These are phyloP conservation scores for Paratrypauchen microcephalus DNA, from an alignment of 2,797 vertebrate species.

Conservation along the genomic window DNA sequence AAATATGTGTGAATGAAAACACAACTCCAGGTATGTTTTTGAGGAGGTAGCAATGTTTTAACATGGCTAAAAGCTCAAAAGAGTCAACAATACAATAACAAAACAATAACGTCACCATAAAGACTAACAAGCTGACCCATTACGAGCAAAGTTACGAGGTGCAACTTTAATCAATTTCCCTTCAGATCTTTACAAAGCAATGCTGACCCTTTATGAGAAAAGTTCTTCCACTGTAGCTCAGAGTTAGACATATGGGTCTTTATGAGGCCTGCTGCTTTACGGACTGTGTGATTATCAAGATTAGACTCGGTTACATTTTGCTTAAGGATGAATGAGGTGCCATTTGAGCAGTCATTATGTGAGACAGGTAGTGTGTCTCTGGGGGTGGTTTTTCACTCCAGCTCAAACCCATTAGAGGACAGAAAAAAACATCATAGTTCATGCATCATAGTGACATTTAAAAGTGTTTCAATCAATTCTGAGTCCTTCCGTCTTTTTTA, in stretches of 20 bases:
- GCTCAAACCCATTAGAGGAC: neutral
- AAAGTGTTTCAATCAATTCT: neutral
- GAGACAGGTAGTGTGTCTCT: conserved; percentile 1
- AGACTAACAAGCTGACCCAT: neutral
- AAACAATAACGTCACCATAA: neutral
- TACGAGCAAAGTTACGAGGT: neutral
- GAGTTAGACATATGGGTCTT: neutral
- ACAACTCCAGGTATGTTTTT: too few species aligned
- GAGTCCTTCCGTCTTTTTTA: too few species aligned
- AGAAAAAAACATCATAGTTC: conserved; percentile 3
- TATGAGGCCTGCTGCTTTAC: conserved; percentile 2
- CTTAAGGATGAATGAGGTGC: conserved; percentile 9
- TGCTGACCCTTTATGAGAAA: too few species aligned
- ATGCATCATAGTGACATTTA: neutral
- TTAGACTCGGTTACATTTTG: neutral
- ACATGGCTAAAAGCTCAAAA: too few species aligned
- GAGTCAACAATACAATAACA: neutral
- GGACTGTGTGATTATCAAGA: conserved; percentile 7
- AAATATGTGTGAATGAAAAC: too few species aligned
- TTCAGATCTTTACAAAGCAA: neutral
- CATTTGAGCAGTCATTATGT: conserved; percentile 3
- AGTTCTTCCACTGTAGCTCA: neutral
- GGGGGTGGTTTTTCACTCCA: neutral
- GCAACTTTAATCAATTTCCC: neutral
- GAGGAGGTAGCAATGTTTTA: too few species aligned